Evolutionary conservation across 2,888 invertebrate species (phyloP), one percentile per base, ranked within the genome.

Genomic region (Antheraea assamensis): DNA sequence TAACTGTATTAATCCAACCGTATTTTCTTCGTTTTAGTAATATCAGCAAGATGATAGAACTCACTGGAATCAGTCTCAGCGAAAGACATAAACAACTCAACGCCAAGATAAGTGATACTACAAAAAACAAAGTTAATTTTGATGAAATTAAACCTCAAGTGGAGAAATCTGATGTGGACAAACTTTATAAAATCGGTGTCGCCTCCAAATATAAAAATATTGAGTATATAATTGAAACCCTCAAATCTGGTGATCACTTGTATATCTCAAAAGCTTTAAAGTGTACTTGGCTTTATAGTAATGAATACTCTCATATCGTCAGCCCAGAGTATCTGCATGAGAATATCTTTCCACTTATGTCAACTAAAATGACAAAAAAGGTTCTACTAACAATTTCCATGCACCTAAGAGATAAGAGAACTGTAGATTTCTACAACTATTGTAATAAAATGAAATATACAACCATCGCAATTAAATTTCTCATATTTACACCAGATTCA

Each of bases 101-200:
- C 72, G 30, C n/a, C 7, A 83, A 83, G 75, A 87, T 88, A 0
- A 85, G 80, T 21, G 82, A 84, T 75, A 85, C 85, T 15, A 77
- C 74, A 31, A 52, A 66, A 42, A 75, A 77, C 13, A 74, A 79
- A 15, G 73, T 79, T 0, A 73, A 78, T 19, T 87, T 90, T 72
- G 74, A 87, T 52, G 61, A 82, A 47, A 73, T 88, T 5, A 82
- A 83, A 77, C 72, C 76, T 24, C 75, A 79, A 66, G 55, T 74
- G 4, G 87, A 86, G 70, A 74, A 77, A n/a, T 80, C 83, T 8
- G 92, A 92, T 77, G 72, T 87, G 3, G 91, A 92, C 70, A 88
- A 80, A 58, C 74, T 92, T 3, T 92, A 85, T 74, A 88, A 90
- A 80, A 92, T 92, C 58, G 90, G 90, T 78, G 76, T 92, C 7